Percentiles rank a stretch among this genome's conserved stretches.
phyloP scores from a whole-genome alignment of 2,113 vertebrate species.

The Leptosomus discolor region DNA sequence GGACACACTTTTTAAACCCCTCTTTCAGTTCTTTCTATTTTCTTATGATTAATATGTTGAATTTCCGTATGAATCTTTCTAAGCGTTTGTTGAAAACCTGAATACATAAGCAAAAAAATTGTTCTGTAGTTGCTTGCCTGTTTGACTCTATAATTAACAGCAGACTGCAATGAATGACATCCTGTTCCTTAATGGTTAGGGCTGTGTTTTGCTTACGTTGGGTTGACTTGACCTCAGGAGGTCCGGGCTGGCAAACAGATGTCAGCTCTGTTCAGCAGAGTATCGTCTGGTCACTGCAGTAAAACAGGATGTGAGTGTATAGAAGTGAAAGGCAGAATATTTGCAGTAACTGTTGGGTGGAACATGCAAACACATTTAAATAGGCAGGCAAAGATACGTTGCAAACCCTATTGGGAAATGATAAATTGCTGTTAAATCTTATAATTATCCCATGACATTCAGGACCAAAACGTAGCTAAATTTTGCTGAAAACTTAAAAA shows the following conservation, averaged over 20 bases:
- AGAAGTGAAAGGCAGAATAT: neutral
- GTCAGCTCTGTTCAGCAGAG: neutral
- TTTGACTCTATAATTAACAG: neutral
- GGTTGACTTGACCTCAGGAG: neutral
- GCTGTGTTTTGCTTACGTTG: neutral
- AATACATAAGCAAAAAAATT: neutral
- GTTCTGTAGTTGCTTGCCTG: neutral
- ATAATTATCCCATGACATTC: conserved; percentile 69
- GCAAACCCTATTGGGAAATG: conserved; percentile 62
- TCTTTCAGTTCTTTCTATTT: neutral
- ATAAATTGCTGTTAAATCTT: conserved; percentile 69
- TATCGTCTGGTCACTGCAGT: neutral
- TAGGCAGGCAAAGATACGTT: conserved; percentile 22
- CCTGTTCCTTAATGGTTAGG: neutral
- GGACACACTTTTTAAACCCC: neutral
- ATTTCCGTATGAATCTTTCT: neutral
- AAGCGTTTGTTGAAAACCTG: neutral
- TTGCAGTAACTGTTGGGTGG: neutral
- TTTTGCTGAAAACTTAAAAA: conserved; percentile 69
- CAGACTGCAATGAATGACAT: neutral
- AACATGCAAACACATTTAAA: conserved; percentile 27
- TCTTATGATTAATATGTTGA: neutral
- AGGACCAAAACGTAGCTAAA: conserved; percentile 58
- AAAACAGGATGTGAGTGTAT: neutral
- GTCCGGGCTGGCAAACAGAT: neutral